Evolutionary conservation across 1,140 invertebrate species (phyloP).

Genomic region (Tyrophagus putrescentiae): DNA sequence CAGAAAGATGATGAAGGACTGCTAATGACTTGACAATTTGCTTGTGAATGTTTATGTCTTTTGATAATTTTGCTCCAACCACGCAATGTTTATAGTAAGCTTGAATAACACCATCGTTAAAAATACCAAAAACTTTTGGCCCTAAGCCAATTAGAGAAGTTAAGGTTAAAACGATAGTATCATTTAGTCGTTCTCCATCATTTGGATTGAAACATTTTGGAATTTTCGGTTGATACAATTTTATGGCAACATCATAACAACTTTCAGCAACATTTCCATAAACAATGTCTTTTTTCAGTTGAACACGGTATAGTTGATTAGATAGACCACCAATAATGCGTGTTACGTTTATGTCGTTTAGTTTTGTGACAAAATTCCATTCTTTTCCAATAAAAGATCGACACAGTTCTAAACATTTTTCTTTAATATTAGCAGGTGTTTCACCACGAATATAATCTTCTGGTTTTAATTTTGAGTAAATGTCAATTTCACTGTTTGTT

Average conservation of each 20-base stretch:
- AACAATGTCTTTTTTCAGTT: neutral
- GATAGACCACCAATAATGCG: neutral
- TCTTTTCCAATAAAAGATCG: neutral
- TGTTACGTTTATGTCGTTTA: neutral
- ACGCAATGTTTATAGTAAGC: neutral
- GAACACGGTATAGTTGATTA: constrained; percentile 12
- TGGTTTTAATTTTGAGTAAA: too few species aligned
- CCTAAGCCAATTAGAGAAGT: neutral
- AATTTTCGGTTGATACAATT: constrained; percentile 7
- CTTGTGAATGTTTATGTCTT: too few species aligned
- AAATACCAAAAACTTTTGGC: constrained; percentile 15
- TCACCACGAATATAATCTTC: neutral
- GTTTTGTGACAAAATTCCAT: neutral
- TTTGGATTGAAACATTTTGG: neutral
- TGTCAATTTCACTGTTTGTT: too few species aligned
- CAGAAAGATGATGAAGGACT: too few species aligned
- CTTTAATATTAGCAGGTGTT: neutral
- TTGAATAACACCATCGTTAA: constrained; percentile 14
- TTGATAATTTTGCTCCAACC: too few species aligned
- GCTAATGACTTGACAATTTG: too few species aligned
- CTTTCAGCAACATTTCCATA: neutral
- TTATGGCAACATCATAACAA: constrained; percentile 8
- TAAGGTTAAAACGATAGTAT: constrained; percentile 8
- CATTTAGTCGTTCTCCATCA: constrained; percentile 4
- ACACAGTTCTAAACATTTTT: constrained; percentile 4